A percentile compares a stretch with the other conserved stretches of the same genome.
Evolutionary conservation across 2,888 invertebrate species (phyloP).

Genomic region (Prosopocoilus inquinatus): DNA sequence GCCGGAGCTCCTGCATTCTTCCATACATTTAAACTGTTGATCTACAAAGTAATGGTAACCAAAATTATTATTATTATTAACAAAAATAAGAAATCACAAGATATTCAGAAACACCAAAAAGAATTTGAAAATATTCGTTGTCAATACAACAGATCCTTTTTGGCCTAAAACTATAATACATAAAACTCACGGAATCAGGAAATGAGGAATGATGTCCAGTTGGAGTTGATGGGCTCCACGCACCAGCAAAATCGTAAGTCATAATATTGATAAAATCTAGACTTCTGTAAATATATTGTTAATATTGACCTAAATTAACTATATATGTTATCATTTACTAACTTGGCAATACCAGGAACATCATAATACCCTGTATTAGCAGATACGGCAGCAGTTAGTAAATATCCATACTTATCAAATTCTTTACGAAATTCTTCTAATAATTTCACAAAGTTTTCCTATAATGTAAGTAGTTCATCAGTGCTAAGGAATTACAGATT

Average conservation of each 20-base stretch:
- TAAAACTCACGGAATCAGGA: slow-evolving; percentile 45
- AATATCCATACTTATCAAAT: slow-evolving; percentile 54
- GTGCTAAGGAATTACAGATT: neutral
- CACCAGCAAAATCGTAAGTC: slow-evolving; percentile 71
- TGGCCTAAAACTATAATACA: too few species aligned
- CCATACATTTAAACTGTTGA: slow-evolving; percentile 52
- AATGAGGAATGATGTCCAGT: slow-evolving; percentile 69
- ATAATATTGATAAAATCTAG: slow-evolving; percentile 68
- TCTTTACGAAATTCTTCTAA: slow-evolving; percentile 55
- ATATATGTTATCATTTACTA: too few species aligned
- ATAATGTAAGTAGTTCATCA: neutral
- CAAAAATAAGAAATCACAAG: too few species aligned
- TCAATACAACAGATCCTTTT: too few species aligned
- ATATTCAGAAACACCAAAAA: too few species aligned
- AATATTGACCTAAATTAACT: too few species aligned
- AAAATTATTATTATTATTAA: too few species aligned
- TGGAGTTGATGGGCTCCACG: slow-evolving; percentile 60
- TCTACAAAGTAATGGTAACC: neutral
- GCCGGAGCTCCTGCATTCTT: slow-evolving; percentile 56
- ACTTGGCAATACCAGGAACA: too few species aligned
- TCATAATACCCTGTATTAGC: slow-evolving; percentile 35
- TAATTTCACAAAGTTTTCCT: slow-evolving; percentile 48
- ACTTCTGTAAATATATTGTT: slow-evolving; percentile 44
- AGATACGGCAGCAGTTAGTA: slow-evolving; percentile 61
- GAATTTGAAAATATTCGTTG: too few species aligned